phyloP scores from a whole-genome alignment of 2,113 vertebrate genomes.

The Elephantulus edwardii region DNA sequence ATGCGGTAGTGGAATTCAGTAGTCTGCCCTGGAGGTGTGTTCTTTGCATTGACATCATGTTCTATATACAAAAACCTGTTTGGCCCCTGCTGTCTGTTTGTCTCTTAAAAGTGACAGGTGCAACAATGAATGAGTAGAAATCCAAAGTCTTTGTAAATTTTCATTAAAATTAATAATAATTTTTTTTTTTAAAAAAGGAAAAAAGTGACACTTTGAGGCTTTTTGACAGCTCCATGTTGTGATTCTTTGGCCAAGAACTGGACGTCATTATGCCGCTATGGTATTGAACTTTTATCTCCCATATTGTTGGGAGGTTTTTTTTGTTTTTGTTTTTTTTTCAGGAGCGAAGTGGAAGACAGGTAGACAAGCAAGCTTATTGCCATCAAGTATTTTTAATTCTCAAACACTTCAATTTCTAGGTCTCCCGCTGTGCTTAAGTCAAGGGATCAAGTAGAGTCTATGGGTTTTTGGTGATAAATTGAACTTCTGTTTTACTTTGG shows the following conservation, averaged over 20 bases:
- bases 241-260: neutral
- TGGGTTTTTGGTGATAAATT: neutral
- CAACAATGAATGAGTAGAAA: too few species aligned
- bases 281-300: neutral
- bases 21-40: neutral
- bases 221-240: neutral
- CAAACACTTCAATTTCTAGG: constrained; percentile 9
- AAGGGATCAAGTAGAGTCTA: neutral
- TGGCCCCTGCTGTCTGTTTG: neutral
- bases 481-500: constrained; percentile 3
- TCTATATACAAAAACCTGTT: neutral
- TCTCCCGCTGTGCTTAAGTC: neutral
- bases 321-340: constrained; percentile 40
- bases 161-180: too few species aligned
- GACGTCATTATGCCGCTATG: neutral
- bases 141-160: too few species aligned
- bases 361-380: neutral
- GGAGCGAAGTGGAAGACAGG: constrained; percentile 29
- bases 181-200: too few species aligned
- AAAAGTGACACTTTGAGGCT: neutral
- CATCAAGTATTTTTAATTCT: constrained; percentile 29
- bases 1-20: neutral
- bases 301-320: too few species aligned
- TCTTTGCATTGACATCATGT: constrained; percentile 14
- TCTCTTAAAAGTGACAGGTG: neutral